A percentile compares a stretch with the other conserved stretches of the same genome.
Evolutionary conservation across 2,888 invertebrate species (phyloP).

Genomic region (Koerneria pararmatus): DNA sequence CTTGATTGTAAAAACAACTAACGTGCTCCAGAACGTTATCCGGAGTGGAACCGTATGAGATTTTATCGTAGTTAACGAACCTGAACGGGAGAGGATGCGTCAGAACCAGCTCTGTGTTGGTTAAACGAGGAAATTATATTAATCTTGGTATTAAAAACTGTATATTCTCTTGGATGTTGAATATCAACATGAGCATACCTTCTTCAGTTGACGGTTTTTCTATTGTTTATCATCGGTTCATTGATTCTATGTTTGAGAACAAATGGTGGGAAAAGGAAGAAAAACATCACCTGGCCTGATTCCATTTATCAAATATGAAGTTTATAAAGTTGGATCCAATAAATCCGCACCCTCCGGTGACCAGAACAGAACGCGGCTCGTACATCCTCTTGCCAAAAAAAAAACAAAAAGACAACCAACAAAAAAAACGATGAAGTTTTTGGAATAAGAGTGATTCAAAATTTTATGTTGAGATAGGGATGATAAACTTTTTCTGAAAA

Average conservation of each 20-base stretch:
- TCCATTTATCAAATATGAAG: conserved; percentile 50
- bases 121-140: too few species aligned
- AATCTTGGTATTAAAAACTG: too few species aligned
- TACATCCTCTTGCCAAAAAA: too few species aligned
- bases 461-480: too few species aligned
- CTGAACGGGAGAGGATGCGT: conserved; percentile 27
- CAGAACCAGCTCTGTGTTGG: too few species aligned
- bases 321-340: conserved; percentile 59
- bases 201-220: too few species aligned
- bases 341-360: conserved; percentile 59
- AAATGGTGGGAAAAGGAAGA: not conserved
- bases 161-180: too few species aligned
- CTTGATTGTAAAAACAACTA: not conserved
- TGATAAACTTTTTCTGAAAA: too few species aligned
- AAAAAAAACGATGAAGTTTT: too few species aligned
- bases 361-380: conserved; percentile 45
- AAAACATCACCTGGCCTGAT: conserved; percentile 38
- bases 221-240: conserved; percentile 5
- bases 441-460: too few species aligned
- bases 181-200: too few species aligned
- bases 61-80: conserved; percentile 55
- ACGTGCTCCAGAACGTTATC: conserved; percentile 30
- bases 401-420: too few species aligned
- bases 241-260: not conserved
- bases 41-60: conserved; percentile 50